Evolutionary conservation across 2,888 invertebrate genomes (phyloP).

Genomic region (Drosophila limbata): DNA sequence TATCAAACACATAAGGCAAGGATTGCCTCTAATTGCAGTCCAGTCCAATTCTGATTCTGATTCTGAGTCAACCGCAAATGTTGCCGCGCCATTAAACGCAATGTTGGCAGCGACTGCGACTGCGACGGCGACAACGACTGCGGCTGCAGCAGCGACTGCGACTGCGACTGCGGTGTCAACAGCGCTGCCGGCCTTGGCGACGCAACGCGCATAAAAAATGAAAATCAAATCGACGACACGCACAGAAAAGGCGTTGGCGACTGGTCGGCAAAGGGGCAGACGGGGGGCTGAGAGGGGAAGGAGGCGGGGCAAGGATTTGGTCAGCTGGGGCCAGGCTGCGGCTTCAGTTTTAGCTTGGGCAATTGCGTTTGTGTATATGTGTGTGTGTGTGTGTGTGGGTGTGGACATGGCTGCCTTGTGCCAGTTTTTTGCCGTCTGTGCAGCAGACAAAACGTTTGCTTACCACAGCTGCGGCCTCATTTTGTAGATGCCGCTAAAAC

Average conservation of each 20-base stretch:
- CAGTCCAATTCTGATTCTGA: slow-evolving; percentile 6
- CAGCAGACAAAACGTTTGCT: slow-evolving; percentile 55
- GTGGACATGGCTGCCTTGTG: slow-evolving; percentile 65
- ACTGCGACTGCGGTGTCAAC: slow-evolving; percentile 41
- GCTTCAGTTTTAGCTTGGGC: not conserved
- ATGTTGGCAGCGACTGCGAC: slow-evolving; percentile 12
- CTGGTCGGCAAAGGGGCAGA: slow-evolving; percentile 11
- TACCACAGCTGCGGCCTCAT: slow-evolving; percentile 63
- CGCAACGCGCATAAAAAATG: slow-evolving; percentile 67
- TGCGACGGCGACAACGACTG: not conserved
- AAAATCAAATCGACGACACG: slow-evolving; percentile 72
- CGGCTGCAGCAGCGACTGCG: slow-evolving; percentile 6
- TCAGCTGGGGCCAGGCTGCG: slow-evolving; percentile 11
- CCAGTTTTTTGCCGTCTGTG: slow-evolving; percentile 60
- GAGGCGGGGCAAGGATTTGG: slow-evolving; percentile 20
- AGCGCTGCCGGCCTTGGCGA: slow-evolving; percentile 61
- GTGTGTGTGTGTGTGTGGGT: slow-evolving; percentile 10
- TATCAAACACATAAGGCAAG: slow-evolving; percentile 10
- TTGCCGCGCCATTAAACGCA: slow-evolving; percentile 64
- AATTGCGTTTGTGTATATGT: not conserved
- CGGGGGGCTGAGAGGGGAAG: not conserved
- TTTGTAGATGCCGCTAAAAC: slow-evolving; percentile 55
- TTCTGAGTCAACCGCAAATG: slow-evolving; percentile 42
- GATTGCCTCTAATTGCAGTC: slow-evolving; percentile 48
- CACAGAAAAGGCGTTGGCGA: slow-evolving; percentile 60